These are phyloP conservation scores for Wiebesia pumilae DNA, from an alignment of 1,140 invertebrate genomes.

Conservation along the genomic window DNA sequence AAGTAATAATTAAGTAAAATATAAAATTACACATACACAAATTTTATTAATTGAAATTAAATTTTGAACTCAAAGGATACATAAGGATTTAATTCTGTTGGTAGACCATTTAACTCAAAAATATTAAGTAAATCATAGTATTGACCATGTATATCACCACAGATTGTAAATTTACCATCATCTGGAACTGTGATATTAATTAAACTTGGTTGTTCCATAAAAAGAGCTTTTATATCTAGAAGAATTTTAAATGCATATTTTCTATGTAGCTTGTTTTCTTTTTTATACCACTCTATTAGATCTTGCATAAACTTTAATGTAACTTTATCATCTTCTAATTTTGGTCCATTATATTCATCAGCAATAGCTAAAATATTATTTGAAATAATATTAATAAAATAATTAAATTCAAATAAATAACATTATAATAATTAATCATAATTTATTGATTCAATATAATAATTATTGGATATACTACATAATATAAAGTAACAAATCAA, in stretches of 20 bases:
- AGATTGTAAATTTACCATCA: constrained; percentile 97
- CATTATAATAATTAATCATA: not conserved
- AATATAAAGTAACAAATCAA: constrained; percentile 26
- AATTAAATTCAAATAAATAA: constrained; percentile 14
- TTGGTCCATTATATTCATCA: constrained; percentile 94
- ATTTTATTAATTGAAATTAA: constrained; percentile 32
- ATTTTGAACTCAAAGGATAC: constrained; percentile 77
- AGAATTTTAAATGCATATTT: constrained; percentile 99
- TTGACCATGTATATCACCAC: constrained; percentile 99
- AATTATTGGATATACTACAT: not conserved
- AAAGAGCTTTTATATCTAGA: constrained; percentile 90
- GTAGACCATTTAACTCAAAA: constrained; percentile 96
- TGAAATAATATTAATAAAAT: constrained; percentile 11
- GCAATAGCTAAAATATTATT: constrained; percentile 85
- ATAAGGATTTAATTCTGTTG: constrained; percentile 96
- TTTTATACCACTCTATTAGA: constrained; percentile 92
- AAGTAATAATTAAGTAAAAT: constrained; percentile 62
- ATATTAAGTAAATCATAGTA: constrained; percentile 99
- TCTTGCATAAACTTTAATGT: constrained; percentile 90
- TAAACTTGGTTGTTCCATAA: constrained; percentile 89
- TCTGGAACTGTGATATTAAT: constrained; percentile 92
- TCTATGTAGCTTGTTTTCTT: constrained; percentile 94
- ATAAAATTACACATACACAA: constrained; percentile 12
- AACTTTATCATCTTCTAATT: constrained; percentile 91
- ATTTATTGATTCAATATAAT: not conserved